Conservation (phyloP, 1,140 invertebrate species). For the Zaprionus tsacasi region DNA sequence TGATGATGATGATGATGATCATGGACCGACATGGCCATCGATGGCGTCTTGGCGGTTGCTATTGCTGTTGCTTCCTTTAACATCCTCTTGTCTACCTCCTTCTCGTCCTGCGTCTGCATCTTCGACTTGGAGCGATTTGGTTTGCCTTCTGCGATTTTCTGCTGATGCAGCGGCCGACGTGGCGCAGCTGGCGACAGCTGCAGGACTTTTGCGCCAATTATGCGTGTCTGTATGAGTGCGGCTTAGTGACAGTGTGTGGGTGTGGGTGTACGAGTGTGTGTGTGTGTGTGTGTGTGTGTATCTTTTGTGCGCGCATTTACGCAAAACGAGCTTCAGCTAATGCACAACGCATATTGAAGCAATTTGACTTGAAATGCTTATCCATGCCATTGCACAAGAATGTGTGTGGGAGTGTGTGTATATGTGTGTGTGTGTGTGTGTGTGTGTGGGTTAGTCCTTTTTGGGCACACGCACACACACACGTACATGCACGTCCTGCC, state of each 20-base stretch:
- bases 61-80: slow-evolving; percentile 37
- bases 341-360: slow-evolving; percentile 78
- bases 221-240: slow-evolving; percentile 31
- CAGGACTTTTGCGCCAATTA: slow-evolving; percentile 67
- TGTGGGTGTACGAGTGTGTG: neutral
- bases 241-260: neutral
- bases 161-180: slow-evolving; percentile 71
- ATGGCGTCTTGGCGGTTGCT: slow-evolving; percentile 60
- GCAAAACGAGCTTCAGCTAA: slow-evolving; percentile 74
- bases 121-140: neutral
- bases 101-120: too few species aligned
- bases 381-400: slow-evolving; percentile 60
- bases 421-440: slow-evolving; percentile 22
- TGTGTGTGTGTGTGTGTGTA: slow-evolving; percentile 13
- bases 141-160: slow-evolving; percentile 47
- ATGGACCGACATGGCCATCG: slow-evolving; percentile 50
- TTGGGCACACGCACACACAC: slow-evolving; percentile 5
- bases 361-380: slow-evolving; percentile 71
- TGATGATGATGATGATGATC: neutral
- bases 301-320: slow-evolving; percentile 62
- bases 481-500: slow-evolving; percentile 40
- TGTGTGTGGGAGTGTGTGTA: slow-evolving; percentile 31
- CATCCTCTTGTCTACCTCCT: slow-evolving; percentile 1
- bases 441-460: slow-evolving; percentile 11
- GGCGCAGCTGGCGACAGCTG: slow-evolving; percentile 72